phyloP scores from a whole-genome alignment of 2,113 vertebrate genomes.

The Galeopterus variegatus region DNA sequence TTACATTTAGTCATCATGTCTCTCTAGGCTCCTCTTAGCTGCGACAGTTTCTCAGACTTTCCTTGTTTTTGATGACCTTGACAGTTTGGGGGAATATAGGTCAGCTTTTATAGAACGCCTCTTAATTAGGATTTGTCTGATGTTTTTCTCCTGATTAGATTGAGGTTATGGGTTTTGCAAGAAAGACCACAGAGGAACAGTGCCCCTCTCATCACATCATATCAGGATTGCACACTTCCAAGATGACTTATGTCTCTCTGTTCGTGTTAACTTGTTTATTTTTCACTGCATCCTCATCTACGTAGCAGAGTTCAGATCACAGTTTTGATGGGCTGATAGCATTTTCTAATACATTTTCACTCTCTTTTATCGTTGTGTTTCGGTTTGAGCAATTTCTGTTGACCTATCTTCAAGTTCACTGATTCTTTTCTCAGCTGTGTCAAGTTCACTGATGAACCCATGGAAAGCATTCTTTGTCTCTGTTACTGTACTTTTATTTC shows the following conservation, averaged over 20 bases:
- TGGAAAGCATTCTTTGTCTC: neutral
- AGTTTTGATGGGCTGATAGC: too few relatives aligned
- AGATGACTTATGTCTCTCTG: too few relatives aligned
- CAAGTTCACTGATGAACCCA: neutral
- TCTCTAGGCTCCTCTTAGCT: neutral
- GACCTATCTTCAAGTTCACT: neutral
- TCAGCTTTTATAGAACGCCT: neutral
- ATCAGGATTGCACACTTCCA: neutral
- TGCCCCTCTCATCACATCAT: neutral
- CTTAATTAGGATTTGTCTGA: neutral
- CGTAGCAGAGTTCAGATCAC: neutral
- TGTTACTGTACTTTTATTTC: neutral
- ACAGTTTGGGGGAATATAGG: neutral
- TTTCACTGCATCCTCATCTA: neutral
- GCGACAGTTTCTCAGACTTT: neutral
- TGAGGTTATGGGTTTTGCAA: neutral
- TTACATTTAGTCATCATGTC: neutral
- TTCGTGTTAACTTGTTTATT: neutral
- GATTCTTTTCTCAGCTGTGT: neutral
- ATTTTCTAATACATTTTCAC: too few relatives aligned
- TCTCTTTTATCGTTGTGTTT: neutral
- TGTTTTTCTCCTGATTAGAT: neutral
- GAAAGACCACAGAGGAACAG: neutral
- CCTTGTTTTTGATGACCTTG: slow-evolving; percentile 14
- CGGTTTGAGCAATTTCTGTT: neutral